Evolutionary conservation across 2,888 invertebrate genomes (phyloP).

Genomic region (Leptothorax acervorum): DNA sequence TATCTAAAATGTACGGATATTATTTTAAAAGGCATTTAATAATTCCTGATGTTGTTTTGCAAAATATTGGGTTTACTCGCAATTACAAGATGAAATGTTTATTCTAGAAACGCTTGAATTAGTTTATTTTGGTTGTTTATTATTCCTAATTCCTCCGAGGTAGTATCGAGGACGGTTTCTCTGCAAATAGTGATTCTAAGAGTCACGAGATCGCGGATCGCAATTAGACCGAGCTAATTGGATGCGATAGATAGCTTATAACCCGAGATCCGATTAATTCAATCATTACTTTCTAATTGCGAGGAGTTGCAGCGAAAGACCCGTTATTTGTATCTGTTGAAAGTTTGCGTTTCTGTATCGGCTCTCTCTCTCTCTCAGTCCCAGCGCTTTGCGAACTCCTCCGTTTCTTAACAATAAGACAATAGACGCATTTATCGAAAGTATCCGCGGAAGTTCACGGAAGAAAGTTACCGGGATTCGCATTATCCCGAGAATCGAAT

Average conservation of each 20-base stretch:
- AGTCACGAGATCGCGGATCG: not conserved
- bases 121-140: slow-evolving; percentile 1
- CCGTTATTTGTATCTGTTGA: slow-evolving; percentile 18
- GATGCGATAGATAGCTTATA: slow-evolving; percentile 5
- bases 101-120: not conserved
- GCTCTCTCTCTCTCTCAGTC: not conserved
- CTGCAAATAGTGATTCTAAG: not conserved
- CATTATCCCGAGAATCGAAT: slow-evolving; percentile 35
- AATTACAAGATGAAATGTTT: not conserved
- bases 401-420: slow-evolving; percentile 44
- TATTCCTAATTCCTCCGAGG: not conserved
- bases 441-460: slow-evolving; percentile 31
- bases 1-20: not conserved
- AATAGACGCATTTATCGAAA: slow-evolving; percentile 36
- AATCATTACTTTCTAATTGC: slow-evolving; percentile 35
- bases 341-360: slow-evolving; percentile 39
- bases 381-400: slow-evolving; percentile 9
- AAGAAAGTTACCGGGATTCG: slow-evolving; percentile 35
- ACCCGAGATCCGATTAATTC: slow-evolving; percentile 34
- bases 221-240: slow-evolving; percentile 24
- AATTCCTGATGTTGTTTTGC: slow-evolving; percentile 11
- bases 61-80: not conserved
- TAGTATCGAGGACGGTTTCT: not conserved
- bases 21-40: not conserved
- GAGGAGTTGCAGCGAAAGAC: not conserved